Evolutionary conservation across 2,797 vertebrate species (phyloP).

Genomic region (Myotis pilosus): DNA sequence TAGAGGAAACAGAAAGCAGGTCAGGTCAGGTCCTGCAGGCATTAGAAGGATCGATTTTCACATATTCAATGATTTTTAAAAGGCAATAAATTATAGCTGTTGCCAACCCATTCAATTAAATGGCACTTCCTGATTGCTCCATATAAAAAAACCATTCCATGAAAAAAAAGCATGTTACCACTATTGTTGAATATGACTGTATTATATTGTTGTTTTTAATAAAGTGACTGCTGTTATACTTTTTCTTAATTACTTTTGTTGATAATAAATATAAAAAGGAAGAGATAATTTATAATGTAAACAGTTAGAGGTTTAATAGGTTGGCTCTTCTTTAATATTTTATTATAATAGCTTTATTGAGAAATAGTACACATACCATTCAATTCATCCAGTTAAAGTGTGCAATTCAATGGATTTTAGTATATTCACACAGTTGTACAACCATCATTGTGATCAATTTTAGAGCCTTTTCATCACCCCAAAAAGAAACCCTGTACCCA

Average conservation of each 20-base stretch:
- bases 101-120: neutral
- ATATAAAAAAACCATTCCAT: neutral
- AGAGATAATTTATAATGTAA: neutral
- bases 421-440: neutral
- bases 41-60: neutral
- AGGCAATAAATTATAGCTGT: neutral
- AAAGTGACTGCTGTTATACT: neutral
- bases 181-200: neutral
- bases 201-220: neutral
- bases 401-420: neutral
- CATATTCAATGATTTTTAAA: neutral
- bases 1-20: neutral
- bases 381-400: neutral
- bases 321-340: neutral
- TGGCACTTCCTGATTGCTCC: neutral
- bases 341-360: neutral
- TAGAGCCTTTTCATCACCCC: neutral
- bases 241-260: conserved; percentile 17
- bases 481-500: neutral
- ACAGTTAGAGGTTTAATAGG: neutral
- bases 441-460: neutral
- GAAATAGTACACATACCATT: neutral
- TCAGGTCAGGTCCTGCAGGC: neutral
- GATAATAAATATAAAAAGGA: neutral
- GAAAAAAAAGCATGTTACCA: neutral